Conservation (phyloP, 92 coral and sea anemone genomes). For the Chrysogorgia sp. region DNA sequence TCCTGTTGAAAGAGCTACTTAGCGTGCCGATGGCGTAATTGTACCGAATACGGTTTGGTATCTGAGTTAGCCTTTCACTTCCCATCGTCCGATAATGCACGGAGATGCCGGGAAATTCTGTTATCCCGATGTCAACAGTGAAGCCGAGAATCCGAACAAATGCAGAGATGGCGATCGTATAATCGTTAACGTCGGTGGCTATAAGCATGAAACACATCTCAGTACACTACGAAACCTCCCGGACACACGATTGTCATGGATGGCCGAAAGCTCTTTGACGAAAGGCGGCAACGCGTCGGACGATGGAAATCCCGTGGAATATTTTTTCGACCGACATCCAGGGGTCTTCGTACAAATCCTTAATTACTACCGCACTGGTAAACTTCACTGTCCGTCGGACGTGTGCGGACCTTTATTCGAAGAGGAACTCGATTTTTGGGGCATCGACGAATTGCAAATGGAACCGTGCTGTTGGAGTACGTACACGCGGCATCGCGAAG, state of each 20-base stretch:
- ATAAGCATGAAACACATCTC: conserved; percentile 91
- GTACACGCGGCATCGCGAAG: conserved; percentile 95
- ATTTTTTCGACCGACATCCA: conserved; percentile 96
- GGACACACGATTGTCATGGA: conserved; percentile 94
- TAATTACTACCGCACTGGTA: conserved; percentile 96
- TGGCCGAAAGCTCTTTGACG: conserved; percentile 91
- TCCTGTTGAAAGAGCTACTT: background rate
- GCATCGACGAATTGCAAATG: conserved; percentile 98
- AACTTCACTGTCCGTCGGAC: conserved; percentile 96
- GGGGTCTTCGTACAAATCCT: conserved; percentile 85
- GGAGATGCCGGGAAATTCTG: conserved; percentile 7
- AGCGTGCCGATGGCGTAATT: background rate
- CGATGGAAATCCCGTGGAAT: conserved; percentile 56
- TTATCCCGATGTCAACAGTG: conserved; percentile 16
- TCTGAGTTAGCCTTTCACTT: too few species aligned
- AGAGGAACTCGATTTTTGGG: conserved; percentile 96
- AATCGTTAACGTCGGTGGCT: conserved; percentile 92
- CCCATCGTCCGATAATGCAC: conserved; percentile 12
- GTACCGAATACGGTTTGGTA: background rate
- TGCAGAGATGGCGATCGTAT: conserved; percentile 78
- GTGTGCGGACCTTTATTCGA: conserved; percentile 98
- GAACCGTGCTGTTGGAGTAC: conserved; percentile 99
- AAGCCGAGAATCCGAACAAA: conserved; percentile 38
- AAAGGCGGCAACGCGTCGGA: conserved; percentile 42
- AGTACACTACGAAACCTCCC: conserved; percentile 95